Evolutionary conservation across 2,888 invertebrate genomes (phyloP).

Genomic region (Drosophila nr. perissopoda): DNA sequence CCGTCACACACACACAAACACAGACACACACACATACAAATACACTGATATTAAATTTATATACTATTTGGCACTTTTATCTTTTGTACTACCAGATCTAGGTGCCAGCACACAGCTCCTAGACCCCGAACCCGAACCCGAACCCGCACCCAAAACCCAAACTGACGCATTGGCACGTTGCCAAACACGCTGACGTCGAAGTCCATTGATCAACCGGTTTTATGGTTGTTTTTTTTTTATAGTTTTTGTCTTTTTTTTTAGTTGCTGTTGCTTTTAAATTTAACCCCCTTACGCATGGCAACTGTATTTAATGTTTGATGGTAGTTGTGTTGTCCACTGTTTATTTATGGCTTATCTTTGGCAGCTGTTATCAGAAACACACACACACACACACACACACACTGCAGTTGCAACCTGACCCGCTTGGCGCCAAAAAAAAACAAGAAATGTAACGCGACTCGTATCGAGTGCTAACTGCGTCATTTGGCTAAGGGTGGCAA

Average conservation of each 20-base stretch:
- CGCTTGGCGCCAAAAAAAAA: constrained; percentile 33
- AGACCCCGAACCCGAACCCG: constrained; percentile 5
- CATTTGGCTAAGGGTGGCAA: constrained; percentile 30
- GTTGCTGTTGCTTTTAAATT: constrained; percentile 10
- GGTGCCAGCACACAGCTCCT: not conserved
- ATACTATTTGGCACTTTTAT: constrained; percentile 67
- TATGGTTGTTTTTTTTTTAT: constrained; percentile 1
- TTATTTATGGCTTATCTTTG: constrained; percentile 54
- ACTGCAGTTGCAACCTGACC: constrained; percentile 38
- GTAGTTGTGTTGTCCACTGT: constrained; percentile 16
- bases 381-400: not conserved
- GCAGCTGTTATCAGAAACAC: constrained; percentile 42
- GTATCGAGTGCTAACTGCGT: constrained; percentile 46
- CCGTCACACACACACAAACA: constrained; percentile 22
- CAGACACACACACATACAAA: not conserved
- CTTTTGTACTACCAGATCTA: constrained; percentile 34
- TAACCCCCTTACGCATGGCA: constrained; percentile 28
- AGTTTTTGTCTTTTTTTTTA: not conserved
- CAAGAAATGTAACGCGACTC: constrained; percentile 1
- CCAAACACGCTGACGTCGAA: constrained; percentile 35
- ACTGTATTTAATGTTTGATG: constrained; percentile 30
- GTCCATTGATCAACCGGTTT: constrained; percentile 49
- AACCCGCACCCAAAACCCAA: not conserved
- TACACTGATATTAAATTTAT: constrained; percentile 48
- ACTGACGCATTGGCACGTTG: constrained; percentile 21